phyloP scores from a whole-genome alignment of 1,140 invertebrate genomes.

The Onthophagus taurus region DNA sequence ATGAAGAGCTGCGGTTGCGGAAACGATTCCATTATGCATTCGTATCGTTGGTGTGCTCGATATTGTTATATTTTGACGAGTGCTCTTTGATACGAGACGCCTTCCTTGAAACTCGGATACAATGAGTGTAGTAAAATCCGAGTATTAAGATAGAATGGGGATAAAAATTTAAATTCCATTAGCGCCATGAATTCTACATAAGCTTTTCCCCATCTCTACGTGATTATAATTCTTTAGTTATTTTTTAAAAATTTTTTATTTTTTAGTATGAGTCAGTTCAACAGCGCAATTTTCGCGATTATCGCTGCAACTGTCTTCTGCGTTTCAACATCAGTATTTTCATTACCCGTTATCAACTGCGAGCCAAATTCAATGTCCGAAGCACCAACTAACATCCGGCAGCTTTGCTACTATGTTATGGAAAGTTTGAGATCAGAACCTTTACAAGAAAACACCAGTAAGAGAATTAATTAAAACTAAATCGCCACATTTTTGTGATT shows the following conservation, averaged over 20 bases:
- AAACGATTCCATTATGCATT: too few relatives aligned
- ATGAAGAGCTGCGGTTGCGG: too few relatives aligned
- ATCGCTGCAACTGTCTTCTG: conserved; percentile 16
- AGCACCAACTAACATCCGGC: conserved; percentile 23
- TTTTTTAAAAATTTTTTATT: conserved; percentile 2
- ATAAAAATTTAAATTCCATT: too few relatives aligned
- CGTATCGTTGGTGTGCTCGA: too few relatives aligned
- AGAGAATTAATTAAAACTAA: not conserved
- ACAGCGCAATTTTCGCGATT: conserved; percentile 17
- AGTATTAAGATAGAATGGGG: too few relatives aligned
- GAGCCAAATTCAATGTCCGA: conserved; percentile 24
- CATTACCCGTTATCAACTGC: conserved; percentile 28
- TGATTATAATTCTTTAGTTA: too few relatives aligned
- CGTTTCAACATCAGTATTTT: conserved; percentile 14
- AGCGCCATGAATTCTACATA: too few relatives aligned
- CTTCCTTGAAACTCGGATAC: too few relatives aligned
- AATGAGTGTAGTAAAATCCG: too few relatives aligned
- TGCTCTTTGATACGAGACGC: too few relatives aligned
- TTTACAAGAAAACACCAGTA: conserved; percentile 10
- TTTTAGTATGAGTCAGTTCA: conserved; percentile 25
- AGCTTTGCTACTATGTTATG: conserved; percentile 26
- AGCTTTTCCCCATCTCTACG: too few relatives aligned
- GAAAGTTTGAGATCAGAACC: conserved; percentile 11
- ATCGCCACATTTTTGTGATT: not conserved
- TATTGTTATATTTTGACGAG: too few relatives aligned